These are phyloP conservation scores for Nesidiocoris tenuis DNA, from an alignment of 2,888 invertebrate genomes.

Conservation along the genomic window DNA sequence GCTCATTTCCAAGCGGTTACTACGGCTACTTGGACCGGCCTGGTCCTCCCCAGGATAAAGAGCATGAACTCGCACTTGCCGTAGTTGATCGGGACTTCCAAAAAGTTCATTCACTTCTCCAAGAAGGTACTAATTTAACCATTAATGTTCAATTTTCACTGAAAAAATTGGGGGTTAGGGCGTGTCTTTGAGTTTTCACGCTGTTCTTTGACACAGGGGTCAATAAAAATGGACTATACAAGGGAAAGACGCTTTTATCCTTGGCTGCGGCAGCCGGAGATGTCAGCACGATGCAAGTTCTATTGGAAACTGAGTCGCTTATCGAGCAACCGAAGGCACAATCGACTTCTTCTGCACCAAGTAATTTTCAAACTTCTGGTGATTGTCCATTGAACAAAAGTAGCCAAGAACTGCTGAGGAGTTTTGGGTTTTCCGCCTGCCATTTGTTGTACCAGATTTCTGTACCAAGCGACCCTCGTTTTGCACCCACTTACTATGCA, in stretches of 20 bases:
- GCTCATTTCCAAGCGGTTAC: not conserved
- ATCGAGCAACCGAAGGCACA: not conserved
- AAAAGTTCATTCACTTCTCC: constrained; percentile 30
- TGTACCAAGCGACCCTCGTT: too few species aligned
- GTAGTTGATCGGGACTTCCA: constrained; percentile 19
- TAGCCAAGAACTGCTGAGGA: too few species aligned
- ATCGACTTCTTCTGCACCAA: not conserved
- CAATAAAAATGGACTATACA: constrained; percentile 28
- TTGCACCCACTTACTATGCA: too few species aligned
- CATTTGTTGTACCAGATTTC: too few species aligned
- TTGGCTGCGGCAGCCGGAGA: constrained; percentile 27
- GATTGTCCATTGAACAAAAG: too few species aligned
- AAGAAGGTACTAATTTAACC: not conserved
- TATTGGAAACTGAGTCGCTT: constrained; percentile 49
- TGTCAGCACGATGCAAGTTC: constrained; percentile 30
- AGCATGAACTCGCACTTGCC: constrained; percentile 19
- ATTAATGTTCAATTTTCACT: not conserved
- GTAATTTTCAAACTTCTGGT: constrained; percentile 16
- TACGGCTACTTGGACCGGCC: not conserved
- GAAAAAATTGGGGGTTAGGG: not conserved
- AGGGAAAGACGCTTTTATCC: constrained; percentile 29
- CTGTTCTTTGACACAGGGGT: too few species aligned
- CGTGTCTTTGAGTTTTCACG: too few species aligned
- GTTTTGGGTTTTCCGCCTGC: too few species aligned
- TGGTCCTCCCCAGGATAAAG: constrained; percentile 13